Base-by-base conservation (phyloP, 1,140 invertebrate species). In the Reticulitermes speratus region DNA sequence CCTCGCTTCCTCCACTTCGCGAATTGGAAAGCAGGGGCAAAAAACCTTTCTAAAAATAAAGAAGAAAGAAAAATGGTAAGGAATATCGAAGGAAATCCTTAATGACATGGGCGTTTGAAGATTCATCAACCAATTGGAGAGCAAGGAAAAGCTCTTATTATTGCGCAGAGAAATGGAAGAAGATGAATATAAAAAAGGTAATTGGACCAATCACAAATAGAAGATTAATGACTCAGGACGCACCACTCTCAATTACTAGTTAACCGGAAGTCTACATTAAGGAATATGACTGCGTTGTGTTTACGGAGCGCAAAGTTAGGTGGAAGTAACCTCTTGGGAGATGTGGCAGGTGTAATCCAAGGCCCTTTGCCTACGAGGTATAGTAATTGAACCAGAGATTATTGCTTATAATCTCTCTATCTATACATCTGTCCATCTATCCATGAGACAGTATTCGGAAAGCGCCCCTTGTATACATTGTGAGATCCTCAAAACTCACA, bases 121-220 rank as follows among this genome's bases (percentile, higher is more conserved):
- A 75, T 75, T 75, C 65, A 75, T 75, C 65, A 75, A 75, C 65
- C 65, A 75, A 75, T 75, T 75, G 65, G 65, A 16, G n/a, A 30
- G 25, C 25, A 75, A 30, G 65, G n/a, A 75, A 75, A 75, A 75
- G 65, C 65, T 30, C 65, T 75, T 75, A 30, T 75, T 75, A 75
- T 75, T 75, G 65, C n/a, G 7, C n/a, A 9, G 65, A 75, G 65
- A 75, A 25, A 75, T 75, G 65, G 65, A 75, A 75, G 65, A n/a
- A 75, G 65, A 75, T 75, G 65, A 75, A 75, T 75, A 75, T 75
- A 75, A 75, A 75, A 75, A 75, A 75, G 65, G 65, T 75, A 75
- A 75, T 75, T 75, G 65, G 65, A 75, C 65, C 65, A 75, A 75
- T 75, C 65, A 75, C 65, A 75, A 75, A 75, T 75, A 75, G 65